Evolutionary conservation across 2,797 vertebrate genomes (phyloP).

Genomic region (Coregonus sp.): DNA sequence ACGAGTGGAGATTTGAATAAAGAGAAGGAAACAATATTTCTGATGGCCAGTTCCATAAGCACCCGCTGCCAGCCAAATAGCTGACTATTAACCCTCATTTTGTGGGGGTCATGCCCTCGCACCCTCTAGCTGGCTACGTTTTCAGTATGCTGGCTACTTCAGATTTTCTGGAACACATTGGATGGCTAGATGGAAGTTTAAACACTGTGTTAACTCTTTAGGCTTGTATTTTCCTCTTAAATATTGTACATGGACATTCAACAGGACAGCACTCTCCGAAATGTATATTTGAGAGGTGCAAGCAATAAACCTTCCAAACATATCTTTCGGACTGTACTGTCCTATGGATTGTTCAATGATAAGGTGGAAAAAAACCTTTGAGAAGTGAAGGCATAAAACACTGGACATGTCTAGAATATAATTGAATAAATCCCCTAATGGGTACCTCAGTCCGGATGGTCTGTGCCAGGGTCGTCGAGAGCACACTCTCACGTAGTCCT

Average conservation of each 20-base stretch:
- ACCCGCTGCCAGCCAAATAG: not conserved
- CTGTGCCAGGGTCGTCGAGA: slow-evolving; percentile 90
- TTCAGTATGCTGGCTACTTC: too few species aligned
- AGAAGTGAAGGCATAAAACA: too few species aligned
- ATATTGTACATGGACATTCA: too few species aligned
- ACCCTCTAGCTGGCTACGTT: too few species aligned
- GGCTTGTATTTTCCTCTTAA: too few species aligned
- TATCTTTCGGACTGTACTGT: too few species aligned
- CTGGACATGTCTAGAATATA: not conserved
- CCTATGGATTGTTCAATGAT: too few species aligned
- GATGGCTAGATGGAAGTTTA: too few species aligned
- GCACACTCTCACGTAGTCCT: slow-evolving; percentile 91
- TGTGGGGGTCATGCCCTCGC: not conserved
- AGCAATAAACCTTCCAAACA: not conserved
- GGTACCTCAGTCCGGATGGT: slow-evolving; percentile 81
- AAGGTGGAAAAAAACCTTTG: too few species aligned
- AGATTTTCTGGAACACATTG: too few species aligned
- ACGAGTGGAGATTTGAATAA: not conserved
- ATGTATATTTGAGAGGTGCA: not conserved
- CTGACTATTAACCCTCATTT: not conserved
- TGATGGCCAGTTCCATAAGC: slow-evolving; percentile 1
- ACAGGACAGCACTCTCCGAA: too few species aligned
- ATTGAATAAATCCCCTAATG: not conserved
- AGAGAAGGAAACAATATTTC: not conserved
- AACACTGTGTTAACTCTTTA: too few species aligned